Evolutionary conservation across 2,888 invertebrate species (phyloP).

Genomic region (Acrocyrtus sp.): DNA sequence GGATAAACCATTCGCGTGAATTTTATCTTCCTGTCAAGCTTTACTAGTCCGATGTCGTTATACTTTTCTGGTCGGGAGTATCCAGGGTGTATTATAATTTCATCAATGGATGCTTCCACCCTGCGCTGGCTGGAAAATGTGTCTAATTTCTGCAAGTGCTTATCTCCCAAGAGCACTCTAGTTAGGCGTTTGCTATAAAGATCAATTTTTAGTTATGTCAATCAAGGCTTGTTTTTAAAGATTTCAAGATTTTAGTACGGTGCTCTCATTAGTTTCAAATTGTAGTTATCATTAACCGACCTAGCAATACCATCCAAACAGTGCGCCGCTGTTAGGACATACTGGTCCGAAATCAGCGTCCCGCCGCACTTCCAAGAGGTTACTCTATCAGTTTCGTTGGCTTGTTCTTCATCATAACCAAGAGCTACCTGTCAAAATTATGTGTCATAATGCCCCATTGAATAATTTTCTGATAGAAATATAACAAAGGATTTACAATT

Average conservation of each 20-base stretch:
- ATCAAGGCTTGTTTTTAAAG: neutral
- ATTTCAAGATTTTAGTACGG: neutral
- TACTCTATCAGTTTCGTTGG: slow-evolving; percentile 14
- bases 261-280: too few relatives aligned
- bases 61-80: slow-evolving; percentile 57
- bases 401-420: slow-evolving; percentile 35
- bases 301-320: slow-evolving; percentile 28
- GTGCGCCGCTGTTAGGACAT: slow-evolving; percentile 27
- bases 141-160: slow-evolving; percentile 38
- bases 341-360: slow-evolving; percentile 43
- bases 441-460: neutral
- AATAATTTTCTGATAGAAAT: neutral
- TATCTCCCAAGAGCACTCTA: slow-evolving; percentile 49
- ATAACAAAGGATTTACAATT: neutral
- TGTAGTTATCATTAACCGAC: too few relatives aligned
- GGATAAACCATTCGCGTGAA: slow-evolving; percentile 51
- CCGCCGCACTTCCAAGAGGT: slow-evolving; percentile 58
- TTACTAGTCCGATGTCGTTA: slow-evolving; percentile 62
- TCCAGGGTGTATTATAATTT: slow-evolving; percentile 54
- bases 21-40: slow-evolving; percentile 50
- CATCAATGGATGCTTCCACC: slow-evolving; percentile 38
- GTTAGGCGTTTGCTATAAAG: slow-evolving; percentile 35
- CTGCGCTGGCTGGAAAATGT: slow-evolving; percentile 21
- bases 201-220: neutral
- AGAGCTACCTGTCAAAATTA: slow-evolving; percentile 42